These are phyloP conservation scores for Heliconius hortense DNA, from an alignment of 2,888 invertebrate species.

Conservation along the genomic window DNA sequence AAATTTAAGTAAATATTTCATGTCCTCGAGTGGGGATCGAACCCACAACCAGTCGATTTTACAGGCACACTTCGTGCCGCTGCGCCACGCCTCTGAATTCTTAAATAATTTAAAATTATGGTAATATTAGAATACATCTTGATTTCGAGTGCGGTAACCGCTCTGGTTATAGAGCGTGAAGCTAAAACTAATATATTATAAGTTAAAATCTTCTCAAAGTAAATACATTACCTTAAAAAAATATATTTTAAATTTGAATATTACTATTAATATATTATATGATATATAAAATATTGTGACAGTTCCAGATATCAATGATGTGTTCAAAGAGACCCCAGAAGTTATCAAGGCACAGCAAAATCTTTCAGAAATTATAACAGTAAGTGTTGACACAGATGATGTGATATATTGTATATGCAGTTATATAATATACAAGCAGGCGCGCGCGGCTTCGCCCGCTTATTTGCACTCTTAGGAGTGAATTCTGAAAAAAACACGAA, in stretches of 20 bases:
- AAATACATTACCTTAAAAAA: background rate
- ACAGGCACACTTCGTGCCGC: too few species aligned
- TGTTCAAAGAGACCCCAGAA: constrained; percentile 62
- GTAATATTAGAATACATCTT: too few species aligned
- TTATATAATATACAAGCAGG: background rate
- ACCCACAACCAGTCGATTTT: too few species aligned
- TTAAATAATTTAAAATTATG: too few species aligned
- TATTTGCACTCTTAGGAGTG: too few species aligned
- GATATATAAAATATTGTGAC: background rate
- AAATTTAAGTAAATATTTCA: too few species aligned
- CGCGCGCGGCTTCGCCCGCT: too few species aligned
- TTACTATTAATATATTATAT: background rate
- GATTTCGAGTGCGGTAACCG: background rate
- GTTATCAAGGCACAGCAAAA: constrained; percentile 66
- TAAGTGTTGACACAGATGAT: constrained; percentile 52
- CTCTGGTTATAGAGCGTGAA: background rate
- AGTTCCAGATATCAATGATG: constrained; percentile 59
- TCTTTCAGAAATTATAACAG: constrained; percentile 57
- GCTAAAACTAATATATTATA: background rate
- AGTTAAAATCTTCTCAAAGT: background rate
- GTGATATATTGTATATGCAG: background rate
- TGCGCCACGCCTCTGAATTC: too few species aligned
- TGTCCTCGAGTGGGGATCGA: too few species aligned
- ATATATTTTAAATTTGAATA: background rate
- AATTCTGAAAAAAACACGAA: too few species aligned